Evolutionary conservation across 2,797 vertebrate species (phyloP), one percentile per base, ranked within the genome.

Genomic region (Lagorchestes hirsutus): DNA sequence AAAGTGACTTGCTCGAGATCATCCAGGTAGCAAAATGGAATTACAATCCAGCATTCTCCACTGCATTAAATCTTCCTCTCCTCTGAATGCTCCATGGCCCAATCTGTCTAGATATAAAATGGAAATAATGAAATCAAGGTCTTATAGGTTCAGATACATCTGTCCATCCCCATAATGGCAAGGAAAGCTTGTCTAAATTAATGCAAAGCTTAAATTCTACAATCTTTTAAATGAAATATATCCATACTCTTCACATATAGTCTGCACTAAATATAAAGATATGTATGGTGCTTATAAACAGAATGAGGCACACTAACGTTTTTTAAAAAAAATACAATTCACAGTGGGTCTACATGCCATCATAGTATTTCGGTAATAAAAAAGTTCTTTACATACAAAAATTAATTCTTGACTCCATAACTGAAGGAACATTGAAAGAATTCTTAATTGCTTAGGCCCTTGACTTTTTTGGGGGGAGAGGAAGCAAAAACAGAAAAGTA

Each of bases 201-300:
- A 11, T 54, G 4, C 82, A 82, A 52, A 31, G 74, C 27, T 14
- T 92, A 13, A 4, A 62, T 62, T 50, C 74, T 55, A 55, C 3
- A 95, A 59, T 92, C 91, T 54, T 27, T 59, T 40, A 90, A 52
- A 9, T 82, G 46, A 93, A 96, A 95, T 92, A 40, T 1, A 90
- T 18, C 55, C 59, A 95, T 50, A 93, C 11, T 54, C 22, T 93
- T 18, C 2, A 55, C 54, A 34, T 14, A 91, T 55, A n/a, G 34
- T 2, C 91, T 52, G 55, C 96, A 93, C 24, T 92, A 91, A 31
- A 96, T 22, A n/a, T 59, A 52, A 95, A 96, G 91, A 87, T 96
- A 92, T 34, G 4, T 34, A 29, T 16, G 29, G n/a, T 18, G 28
- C 54, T 90, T 52, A 74, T 31, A 90, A 62, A 91, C 93, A 94